A percentile compares a stretch with the other conserved stretches of the same genome.
These are phyloP conservation scores for Paragorgia papillata DNA, from an alignment of 92 coral and sea anemone genomes.

Conservation along the genomic window DNA sequence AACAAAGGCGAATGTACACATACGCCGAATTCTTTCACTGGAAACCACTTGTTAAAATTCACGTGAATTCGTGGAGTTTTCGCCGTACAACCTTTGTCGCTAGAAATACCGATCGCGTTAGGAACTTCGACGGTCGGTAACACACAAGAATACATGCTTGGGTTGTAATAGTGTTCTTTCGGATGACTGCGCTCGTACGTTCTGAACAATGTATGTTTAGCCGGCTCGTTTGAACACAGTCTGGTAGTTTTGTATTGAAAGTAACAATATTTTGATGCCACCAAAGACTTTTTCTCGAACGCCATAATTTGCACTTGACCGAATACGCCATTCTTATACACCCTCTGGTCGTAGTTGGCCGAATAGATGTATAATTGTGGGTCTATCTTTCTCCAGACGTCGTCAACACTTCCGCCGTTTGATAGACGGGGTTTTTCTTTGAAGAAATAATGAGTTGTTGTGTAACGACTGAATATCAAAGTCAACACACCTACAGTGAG, in stretches of 20 bases:
- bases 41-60: neutral
- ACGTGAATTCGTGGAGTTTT: neutral
- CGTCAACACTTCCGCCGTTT: neutral
- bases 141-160: neutral
- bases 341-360: neutral
- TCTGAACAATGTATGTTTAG: neutral
- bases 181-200: neutral
- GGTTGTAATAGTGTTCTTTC: neutral
- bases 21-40: constrained; percentile 1
- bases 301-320: neutral
- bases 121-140: neutral
- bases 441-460: neutral
- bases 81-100: neutral
- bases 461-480: neutral
- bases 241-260: neutral
- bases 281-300: neutral
- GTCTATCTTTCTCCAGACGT: neutral
- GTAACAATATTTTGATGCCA: neutral
- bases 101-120: neutral
- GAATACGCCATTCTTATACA: neutral
- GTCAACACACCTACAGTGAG: neutral
- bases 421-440: neutral
- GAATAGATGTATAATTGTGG: neutral
- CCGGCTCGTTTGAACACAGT: neutral
- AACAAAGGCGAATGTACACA: constrained; percentile 15